These are phyloP conservation scores for Otis tarda DNA, from an alignment of 2,113 vertebrate species.

Conservation along the genomic window DNA sequence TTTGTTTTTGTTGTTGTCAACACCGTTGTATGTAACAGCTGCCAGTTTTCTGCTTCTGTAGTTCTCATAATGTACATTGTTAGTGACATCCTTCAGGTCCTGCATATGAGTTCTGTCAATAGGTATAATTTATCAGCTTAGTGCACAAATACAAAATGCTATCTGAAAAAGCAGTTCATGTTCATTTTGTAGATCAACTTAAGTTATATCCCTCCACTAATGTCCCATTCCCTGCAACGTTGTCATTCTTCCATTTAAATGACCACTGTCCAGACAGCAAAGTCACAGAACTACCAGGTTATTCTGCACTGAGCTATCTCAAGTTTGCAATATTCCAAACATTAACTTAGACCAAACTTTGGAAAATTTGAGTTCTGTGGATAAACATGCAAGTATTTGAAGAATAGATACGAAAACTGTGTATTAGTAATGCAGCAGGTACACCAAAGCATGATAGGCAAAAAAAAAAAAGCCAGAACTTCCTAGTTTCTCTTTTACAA, in stretches of 20 bases:
- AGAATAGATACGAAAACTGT: neutral
- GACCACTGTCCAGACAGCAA: neutral
- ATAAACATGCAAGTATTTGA: neutral
- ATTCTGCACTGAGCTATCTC: neutral
- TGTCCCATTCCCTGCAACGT: neutral
- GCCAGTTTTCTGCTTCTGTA: slow-evolving; percentile 97
- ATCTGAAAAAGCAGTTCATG: neutral
- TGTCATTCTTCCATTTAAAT: neutral
- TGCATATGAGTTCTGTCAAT: slow-evolving; percentile 94
- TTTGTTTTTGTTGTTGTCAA: slow-evolving; percentile 96
- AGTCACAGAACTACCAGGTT: neutral
- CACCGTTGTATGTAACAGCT: slow-evolving; percentile 95
- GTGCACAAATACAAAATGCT: neutral
- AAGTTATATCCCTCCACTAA: neutral
- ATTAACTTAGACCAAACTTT: neutral
- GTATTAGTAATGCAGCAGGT: neutral
- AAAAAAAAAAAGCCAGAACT: neutral
- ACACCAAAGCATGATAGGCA: neutral
- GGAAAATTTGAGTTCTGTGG: neutral
- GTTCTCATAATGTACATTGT: slow-evolving; percentile 99
- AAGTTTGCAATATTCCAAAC: neutral
- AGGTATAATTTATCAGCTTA: slow-evolving; percentile 14
- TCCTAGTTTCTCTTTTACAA: neutral
- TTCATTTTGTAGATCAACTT: neutral
- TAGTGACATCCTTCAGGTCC: slow-evolving; percentile 98